phyloP scores from a whole-genome alignment of 2,888 invertebrate genomes.

The Piscicola geometra region DNA sequence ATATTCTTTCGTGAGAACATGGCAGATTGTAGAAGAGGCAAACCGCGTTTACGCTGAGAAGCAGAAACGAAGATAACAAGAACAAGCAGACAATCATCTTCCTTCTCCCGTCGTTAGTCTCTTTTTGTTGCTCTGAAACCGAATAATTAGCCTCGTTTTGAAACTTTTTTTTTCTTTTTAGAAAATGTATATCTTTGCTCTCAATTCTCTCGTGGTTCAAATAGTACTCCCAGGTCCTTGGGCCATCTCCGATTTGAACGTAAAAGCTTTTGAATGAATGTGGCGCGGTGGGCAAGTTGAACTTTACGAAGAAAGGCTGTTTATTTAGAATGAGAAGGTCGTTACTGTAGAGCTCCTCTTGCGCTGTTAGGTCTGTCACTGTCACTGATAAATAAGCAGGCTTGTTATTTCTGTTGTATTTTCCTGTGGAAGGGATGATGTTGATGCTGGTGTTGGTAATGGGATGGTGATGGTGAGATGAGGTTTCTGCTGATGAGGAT shows the following conservation, averaged over 20 bases:
- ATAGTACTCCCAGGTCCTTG: background rate
- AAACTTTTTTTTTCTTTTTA: too few species aligned
- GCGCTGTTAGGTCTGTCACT: slow-evolving; percentile 1
- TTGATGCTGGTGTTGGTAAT: too few species aligned
- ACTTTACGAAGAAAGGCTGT: background rate
- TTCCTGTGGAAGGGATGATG: background rate
- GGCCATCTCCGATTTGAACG: background rate
- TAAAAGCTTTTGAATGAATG: slow-evolving; percentile 14
- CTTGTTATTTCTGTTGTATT: background rate
- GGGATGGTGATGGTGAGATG: too few species aligned
- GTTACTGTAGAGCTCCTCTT: slow-evolving; percentile 20
- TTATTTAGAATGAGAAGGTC: slow-evolving; percentile 11
- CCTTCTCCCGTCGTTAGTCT: too few species aligned
- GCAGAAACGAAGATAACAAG: too few species aligned
- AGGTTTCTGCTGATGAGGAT: too few species aligned
- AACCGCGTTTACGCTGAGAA: too few species aligned
- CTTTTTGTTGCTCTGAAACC: too few species aligned
- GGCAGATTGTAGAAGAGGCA: too few species aligned
- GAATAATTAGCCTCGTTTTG: too few species aligned
- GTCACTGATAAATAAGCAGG: slow-evolving; percentile 11
- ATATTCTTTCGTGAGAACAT: background rate
- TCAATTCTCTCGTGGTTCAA: background rate
- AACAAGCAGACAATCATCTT: too few species aligned
- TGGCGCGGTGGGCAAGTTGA: background rate
- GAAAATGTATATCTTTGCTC: too few species aligned